Base-by-base conservation (phyloP, 1,140 invertebrate genomes). In the Mizuhopecten yessoensis region DNA sequence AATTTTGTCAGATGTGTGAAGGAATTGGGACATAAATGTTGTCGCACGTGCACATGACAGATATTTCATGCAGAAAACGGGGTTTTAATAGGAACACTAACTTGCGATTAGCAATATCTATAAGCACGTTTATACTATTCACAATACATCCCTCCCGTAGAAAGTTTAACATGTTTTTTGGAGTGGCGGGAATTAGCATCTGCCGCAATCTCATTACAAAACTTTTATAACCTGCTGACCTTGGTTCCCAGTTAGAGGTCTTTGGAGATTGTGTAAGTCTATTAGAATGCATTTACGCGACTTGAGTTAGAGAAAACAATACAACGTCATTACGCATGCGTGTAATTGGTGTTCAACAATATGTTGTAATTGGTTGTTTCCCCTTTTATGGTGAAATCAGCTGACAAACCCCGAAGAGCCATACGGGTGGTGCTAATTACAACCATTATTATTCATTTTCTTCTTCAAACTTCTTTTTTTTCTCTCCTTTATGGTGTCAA, bases 311-410 rank as follows among this genome's bases (percentile, higher is more conserved):
- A 75, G 57, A n/a, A 75, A 5, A 75, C 29, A 29, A 29, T 75
- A 75, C 57, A 75, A 29, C 57, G 29, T 0, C 11, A 75, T 29
- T 29, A 23, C 11, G 17, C n/a, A 29, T 75, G 23, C 57, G 9
- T 75, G 57, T 75, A 75, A 75, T 75, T 75, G 57, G 57, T 75
- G 57, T 75, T 29, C n/a, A 75, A 29, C 57, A 29, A 75, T 29
- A 75, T 29, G 9, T 7, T 45, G 42, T 45, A 45, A 45, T 45
- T 75, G 29, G 1, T 75, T 75, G 57, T 75, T 29, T 29, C n/a
- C 17, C 57, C 57, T 75, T 49, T 75, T 29, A 75, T 29, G n/a
- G 57, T 9, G n/a, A 75, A 75, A 75, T 75, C 57, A 75, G 57
- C 29, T 75, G 57, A 75, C 57, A 75, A 75, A 75, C 15, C 17